These are phyloP conservation scores for Atta colombica DNA, from an alignment of 1,140 invertebrate species.

Conservation along the genomic window DNA sequence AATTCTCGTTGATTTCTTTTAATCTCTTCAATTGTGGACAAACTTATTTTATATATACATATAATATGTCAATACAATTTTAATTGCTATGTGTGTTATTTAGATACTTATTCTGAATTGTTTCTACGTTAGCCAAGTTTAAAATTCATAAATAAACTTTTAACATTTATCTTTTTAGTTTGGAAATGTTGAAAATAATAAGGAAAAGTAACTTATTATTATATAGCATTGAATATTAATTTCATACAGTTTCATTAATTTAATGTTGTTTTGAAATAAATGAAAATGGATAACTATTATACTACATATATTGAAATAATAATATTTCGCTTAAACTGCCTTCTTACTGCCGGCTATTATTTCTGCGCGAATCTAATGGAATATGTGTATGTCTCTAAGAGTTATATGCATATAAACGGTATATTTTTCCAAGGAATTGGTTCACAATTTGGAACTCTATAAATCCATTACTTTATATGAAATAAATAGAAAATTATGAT, in stretches of 20 bases:
- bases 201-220: slow-evolving; percentile 6
- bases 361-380: slow-evolving; percentile 42
- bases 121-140: not conserved
- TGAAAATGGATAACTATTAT: not conserved
- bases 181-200: not conserved
- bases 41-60: not conserved
- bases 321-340: slow-evolving; percentile 30
- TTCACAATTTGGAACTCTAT: not conserved
- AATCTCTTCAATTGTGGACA: not conserved
- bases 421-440: slow-evolving; percentile 15
- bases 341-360: slow-evolving; percentile 37
- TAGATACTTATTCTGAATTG: not conserved
- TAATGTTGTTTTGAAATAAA: slow-evolving; percentile 31
- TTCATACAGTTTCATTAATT: slow-evolving; percentile 36
- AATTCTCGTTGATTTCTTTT: not conserved
- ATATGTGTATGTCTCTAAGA: slow-evolving; percentile 18
- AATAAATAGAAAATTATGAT: not conserved
- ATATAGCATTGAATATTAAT: not conserved
- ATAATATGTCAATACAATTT: slow-evolving; percentile 1
- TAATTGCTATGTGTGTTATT: too few species aligned
- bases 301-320: slow-evolving; percentile 32
- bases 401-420: not conserved
- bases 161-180: not conserved
- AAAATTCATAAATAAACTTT: slow-evolving; percentile 7
- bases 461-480: slow-evolving; percentile 10